Evolutionary conservation across 2,797 vertebrate genomes (phyloP), one percentile per base, ranked within the genome.

Genomic region (Eulemur mongoz): DNA sequence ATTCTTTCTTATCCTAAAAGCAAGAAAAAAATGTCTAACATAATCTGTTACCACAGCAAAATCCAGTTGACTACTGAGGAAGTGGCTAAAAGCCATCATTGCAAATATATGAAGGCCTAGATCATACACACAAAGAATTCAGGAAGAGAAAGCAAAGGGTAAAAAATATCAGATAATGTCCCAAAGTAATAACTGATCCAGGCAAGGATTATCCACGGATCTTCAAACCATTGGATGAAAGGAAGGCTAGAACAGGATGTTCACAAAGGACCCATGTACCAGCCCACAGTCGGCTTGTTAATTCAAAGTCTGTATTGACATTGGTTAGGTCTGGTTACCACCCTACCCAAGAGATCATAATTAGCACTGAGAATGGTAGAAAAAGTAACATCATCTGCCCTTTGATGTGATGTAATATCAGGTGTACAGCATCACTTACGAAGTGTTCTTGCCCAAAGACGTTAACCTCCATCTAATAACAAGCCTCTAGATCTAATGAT

Each of bases 1-100:
- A 81, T 17, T 79, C 40, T 57, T 91, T 43, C 45, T 87, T 48
- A 82, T 54, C 54, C n/a, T 35, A 38, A 92, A 94, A 61, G n/a
- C 25, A 45, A 94, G 67, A 85, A 89, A 87, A 65, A 69, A 84
- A 78, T 20, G 17, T 78, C 82, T 43, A 35, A 54, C 48, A n/a
- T 20, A 67, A 57, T 80, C 50, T 83, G 30, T 40, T 27, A 96
- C n/a, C 40, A 78, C 7, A 95, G 72, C 25, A 92, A 94, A 96
- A 79, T 82, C 1, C 22, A 85, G 38, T 43, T 79, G 67, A 61
- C 57, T 2, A 85, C 45, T 1, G 38, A 20, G 18, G 1, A 89
- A 90, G 45, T 73, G 57, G 38, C 80, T 89, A 84, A 96, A 89
- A 83, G 38, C 25, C n/a, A 92, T 69, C 25, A 52, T 10, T 92